phyloP scores from a whole-genome alignment of 2,797 vertebrate genomes.

The Neosalanx taihuensis region DNA sequence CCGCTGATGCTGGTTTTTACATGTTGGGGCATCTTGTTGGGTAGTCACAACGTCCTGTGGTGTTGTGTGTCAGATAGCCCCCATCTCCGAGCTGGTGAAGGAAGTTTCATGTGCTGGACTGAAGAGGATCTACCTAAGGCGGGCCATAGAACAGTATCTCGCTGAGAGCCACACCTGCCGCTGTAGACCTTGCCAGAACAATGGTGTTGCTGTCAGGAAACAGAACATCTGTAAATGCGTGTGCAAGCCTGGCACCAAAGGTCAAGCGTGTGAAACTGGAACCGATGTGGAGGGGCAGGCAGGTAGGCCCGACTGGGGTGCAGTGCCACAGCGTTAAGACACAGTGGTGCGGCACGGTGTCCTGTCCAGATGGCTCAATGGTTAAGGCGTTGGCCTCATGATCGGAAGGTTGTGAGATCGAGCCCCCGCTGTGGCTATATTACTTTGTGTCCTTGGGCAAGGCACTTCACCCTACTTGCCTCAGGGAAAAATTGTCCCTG shows the following conservation, averaged over 20 bases:
- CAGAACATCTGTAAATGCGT: slow-evolving; percentile 75
- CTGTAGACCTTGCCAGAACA: slow-evolving; percentile 81
- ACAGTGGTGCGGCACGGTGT: not conserved
- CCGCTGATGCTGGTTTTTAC: too few relatives aligned
- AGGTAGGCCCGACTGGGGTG: slow-evolving; percentile 58
- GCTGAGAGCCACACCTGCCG: slow-evolving; percentile 79
- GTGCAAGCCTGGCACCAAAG: slow-evolving; percentile 79
- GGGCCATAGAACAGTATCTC: slow-evolving; percentile 81
- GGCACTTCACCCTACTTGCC: too few relatives aligned
- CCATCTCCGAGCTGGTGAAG: slow-evolving; percentile 84
- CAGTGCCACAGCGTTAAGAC: not conserved
- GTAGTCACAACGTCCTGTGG: not conserved
- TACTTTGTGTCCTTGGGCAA: too few relatives aligned
- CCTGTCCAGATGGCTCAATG: too few relatives aligned
- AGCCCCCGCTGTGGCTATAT: too few relatives aligned
- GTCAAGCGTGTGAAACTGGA: slow-evolving; percentile 77
- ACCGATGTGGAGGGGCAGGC: slow-evolving; percentile 65
- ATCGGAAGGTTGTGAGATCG: too few relatives aligned
- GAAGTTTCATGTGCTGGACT: slow-evolving; percentile 83
- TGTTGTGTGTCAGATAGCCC: slow-evolving; percentile 68
- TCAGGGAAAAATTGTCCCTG: too few relatives aligned
- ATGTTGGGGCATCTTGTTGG: not conserved
- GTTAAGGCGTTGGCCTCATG: too few relatives aligned
- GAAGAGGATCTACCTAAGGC: slow-evolving; percentile 78
- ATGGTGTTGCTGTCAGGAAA: slow-evolving; percentile 67